Conservation (phyloP, 2,888 invertebrate genomes). For the Rotaria sp. region DNA sequence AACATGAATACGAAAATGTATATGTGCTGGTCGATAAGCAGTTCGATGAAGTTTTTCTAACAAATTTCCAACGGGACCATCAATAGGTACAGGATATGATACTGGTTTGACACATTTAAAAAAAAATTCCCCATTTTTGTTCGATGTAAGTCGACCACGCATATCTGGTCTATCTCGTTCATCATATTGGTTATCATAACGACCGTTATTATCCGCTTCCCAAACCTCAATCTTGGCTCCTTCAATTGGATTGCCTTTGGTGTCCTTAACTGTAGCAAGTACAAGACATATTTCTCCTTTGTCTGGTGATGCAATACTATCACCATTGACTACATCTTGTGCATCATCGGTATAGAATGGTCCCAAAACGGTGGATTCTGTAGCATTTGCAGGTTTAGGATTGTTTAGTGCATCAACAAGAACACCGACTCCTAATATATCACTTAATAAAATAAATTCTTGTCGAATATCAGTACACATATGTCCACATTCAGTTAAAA, state of each 20-base stretch:
- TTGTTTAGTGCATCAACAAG: background rate
- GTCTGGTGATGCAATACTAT: background rate
- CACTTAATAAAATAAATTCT: conserved; percentile 17
- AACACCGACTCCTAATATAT: background rate
- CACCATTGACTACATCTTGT: background rate
- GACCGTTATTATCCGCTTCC: background rate
- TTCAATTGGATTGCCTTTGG: background rate
- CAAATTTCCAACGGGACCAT: background rate
- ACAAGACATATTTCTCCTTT: conserved; percentile 23
- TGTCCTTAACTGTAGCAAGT: background rate
- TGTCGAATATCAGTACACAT: background rate
- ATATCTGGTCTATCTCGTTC: background rate
- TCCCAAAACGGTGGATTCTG: background rate
- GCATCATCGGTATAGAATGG: conserved; percentile 5
- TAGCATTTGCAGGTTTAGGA: background rate
- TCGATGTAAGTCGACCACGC: background rate
- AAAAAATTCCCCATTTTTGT: background rate
- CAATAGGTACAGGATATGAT: background rate
- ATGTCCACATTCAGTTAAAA: background rate
- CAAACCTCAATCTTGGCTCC: background rate
- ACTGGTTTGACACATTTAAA: conserved; percentile 1
- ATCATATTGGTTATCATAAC: background rate
- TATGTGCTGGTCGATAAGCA: conserved; percentile 22
- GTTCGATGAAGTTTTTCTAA: background rate
- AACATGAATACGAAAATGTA: background rate